Percentiles rank a stretch among this genome's conserved stretches.
Conservation (phyloP, 1,140 invertebrate genomes). For the Muscidifurax raptorellus region DNA sequence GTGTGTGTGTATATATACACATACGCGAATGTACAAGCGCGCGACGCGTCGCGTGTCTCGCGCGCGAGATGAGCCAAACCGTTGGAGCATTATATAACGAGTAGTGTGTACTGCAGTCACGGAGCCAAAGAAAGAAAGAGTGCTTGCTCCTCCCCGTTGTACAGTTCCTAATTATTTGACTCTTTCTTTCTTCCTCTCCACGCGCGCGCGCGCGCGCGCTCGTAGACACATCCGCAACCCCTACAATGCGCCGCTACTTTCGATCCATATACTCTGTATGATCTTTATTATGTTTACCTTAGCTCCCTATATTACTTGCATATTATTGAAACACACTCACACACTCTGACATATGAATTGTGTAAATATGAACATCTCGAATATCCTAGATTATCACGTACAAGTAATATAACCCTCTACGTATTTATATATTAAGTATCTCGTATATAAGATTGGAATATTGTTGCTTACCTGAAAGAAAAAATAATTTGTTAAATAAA, state of each 20-base stretch:
- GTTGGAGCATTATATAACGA: background rate
- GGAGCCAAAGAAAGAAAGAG: background rate
- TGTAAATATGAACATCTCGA: constrained; percentile 49
- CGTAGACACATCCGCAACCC: background rate
- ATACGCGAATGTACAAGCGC: background rate
- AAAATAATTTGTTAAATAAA: constrained; percentile 52
- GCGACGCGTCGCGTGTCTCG: background rate
- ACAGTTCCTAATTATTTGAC: constrained; percentile 1
- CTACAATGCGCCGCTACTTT: background rate
- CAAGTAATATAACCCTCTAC: background rate
- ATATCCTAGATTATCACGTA: constrained; percentile 10
- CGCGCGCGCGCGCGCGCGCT: no score
- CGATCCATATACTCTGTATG: background rate
- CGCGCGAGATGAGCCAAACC: background rate
- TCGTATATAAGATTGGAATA: constrained; percentile 23
- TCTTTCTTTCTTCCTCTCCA: background rate
- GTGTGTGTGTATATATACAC: background rate
- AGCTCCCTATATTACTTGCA: background rate
- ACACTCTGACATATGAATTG: constrained; percentile 34
- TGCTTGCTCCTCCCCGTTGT: background rate
- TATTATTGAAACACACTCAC: constrained; percentile 15
- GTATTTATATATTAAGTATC: constrained; percentile 17
- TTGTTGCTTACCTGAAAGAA: constrained; percentile 46
- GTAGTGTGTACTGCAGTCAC: background rate
- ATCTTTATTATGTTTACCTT: background rate